Evolutionary conservation across 2,888 invertebrate genomes (phyloP), one percentile per base, ranked within the genome.

Genomic region (Orchesella flavescens): DNA sequence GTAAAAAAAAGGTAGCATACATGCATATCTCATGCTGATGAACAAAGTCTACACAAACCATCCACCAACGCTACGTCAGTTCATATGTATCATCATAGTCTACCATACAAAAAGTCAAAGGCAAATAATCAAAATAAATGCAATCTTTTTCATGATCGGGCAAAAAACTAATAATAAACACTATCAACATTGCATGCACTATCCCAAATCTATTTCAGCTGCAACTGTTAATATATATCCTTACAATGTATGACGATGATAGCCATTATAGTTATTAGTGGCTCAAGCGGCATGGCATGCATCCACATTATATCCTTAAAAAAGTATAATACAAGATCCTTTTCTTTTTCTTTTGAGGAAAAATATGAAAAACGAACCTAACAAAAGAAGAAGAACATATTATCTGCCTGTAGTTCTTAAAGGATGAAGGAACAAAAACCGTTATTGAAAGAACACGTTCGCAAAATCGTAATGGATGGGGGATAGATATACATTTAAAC

Each of bases 401-500:
- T 34, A 34, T 34, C n/a, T 34, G 7, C 7, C 34, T 34, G 34
- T 34, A 34, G 34, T 34, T 34, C 7, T 34, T 7, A n/a, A n/a
- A n/a, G n/a, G n/a, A n/a, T 34, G 2, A 34, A 34, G 63, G 63
- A 34, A 63, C 5, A 24, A 63, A 63, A 63, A 21, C 63, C 63
- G 63, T 63, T 63, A 63, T 63, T 9, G n/a, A 34, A 19, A 19
- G n/a, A 63, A 63, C 63, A 63, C 63, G 63, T 34, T 34, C 34
- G 34, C 34, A 34, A 4, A 34, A 34, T 34, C 34, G 34, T 34
- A 34, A 34, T 34, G 34, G 34, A 34, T 34, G 34, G 34, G 23
- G 19, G 1, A 44, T 46, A 44, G 12, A 9, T 46, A 12, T 43
- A 66, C 17, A 46, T n/a, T 13, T 66, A 63, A 24, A 24, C 23